Percentiles rank a stretch among this genome's conserved stretches.
Evolutionary conservation across 2,113 vertebrate species (phyloP).

Genomic region (Rhipidura dahli): DNA sequence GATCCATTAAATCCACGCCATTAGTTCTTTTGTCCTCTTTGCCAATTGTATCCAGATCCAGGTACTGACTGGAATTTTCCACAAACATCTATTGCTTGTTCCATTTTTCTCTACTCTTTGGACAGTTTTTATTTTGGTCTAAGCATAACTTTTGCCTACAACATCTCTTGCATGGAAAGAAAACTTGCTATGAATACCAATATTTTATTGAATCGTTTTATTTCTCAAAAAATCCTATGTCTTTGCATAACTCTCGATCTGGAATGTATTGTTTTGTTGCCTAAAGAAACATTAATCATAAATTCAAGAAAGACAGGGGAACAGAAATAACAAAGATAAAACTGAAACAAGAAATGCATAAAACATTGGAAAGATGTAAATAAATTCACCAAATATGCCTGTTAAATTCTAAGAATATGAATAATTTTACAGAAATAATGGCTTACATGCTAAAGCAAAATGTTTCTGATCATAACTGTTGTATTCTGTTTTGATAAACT

Average conservation of each 20-base stretch:
- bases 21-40: constrained; percentile 47
- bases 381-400: constrained; percentile 18
- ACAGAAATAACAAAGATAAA: constrained; percentile 46
- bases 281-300: constrained; percentile 54
- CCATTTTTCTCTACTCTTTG: background rate
- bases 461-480: background rate
- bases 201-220: constrained; percentile 31
- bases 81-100: background rate
- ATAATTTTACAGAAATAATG: constrained; percentile 32
- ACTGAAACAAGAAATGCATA: constrained; percentile 40
- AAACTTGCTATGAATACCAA: constrained; percentile 20
- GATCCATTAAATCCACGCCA: constrained; percentile 45
- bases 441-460: constrained; percentile 39
- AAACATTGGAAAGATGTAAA: constrained; percentile 49
- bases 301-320: constrained; percentile 25
- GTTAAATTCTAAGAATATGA: constrained; percentile 6
- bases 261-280: constrained; percentile 27
- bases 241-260: constrained; percentile 36
- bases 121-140: background rate
- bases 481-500: constrained; percentile 15
- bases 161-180: background rate
- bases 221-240: background rate
- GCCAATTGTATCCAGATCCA: background rate
- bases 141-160: constrained; percentile 12
- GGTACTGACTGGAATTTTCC: constrained; percentile 37